phyloP scores from a whole-genome alignment of 2,888 invertebrate genomes.

The Rhynchonema sp. region DNA sequence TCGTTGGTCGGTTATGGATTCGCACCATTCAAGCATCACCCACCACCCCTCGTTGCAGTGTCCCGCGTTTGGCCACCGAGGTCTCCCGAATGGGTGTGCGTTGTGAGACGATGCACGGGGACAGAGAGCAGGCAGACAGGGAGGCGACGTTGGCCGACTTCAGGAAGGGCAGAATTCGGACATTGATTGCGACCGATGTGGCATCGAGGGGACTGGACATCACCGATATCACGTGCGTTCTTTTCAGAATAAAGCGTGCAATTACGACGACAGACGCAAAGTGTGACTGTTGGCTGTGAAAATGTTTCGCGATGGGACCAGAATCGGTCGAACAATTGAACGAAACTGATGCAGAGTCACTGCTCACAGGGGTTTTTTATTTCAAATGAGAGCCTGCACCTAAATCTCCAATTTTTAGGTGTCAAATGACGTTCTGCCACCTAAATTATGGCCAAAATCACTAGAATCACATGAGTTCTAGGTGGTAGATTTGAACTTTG shows the following conservation, averaged over 20 bases:
- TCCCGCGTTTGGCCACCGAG: neutral
- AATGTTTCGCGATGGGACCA: too few species aligned
- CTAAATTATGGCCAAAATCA: too few species aligned
- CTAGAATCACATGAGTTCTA: too few species aligned
- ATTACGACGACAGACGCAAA: too few species aligned
- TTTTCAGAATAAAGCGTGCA: too few species aligned
- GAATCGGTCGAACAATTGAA: too few species aligned
- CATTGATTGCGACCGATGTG: slow-evolving; percentile 81
- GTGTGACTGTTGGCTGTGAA: too few species aligned
- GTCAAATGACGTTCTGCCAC: too few species aligned
- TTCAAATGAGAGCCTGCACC: neutral
- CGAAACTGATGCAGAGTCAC: neutral
- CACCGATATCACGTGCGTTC: slow-evolving; percentile 27
- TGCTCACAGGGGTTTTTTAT: neutral
- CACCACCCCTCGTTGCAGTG: too few species aligned
- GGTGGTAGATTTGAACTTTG: too few species aligned
- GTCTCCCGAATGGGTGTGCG: neutral
- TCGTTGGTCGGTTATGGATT: too few species aligned
- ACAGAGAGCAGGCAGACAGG: neutral
- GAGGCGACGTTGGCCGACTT: neutral
- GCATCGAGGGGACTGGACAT: slow-evolving; percentile 80
- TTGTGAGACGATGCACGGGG: neutral
- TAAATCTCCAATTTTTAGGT: neutral
- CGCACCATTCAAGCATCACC: too few species aligned
- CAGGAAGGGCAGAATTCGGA: slow-evolving; percentile 39